Evolutionary conservation across 2,113 vertebrate genomes (phyloP), one percentile per base, ranked within the genome.

Genomic region (Chlorocebus sabaeus): DNA sequence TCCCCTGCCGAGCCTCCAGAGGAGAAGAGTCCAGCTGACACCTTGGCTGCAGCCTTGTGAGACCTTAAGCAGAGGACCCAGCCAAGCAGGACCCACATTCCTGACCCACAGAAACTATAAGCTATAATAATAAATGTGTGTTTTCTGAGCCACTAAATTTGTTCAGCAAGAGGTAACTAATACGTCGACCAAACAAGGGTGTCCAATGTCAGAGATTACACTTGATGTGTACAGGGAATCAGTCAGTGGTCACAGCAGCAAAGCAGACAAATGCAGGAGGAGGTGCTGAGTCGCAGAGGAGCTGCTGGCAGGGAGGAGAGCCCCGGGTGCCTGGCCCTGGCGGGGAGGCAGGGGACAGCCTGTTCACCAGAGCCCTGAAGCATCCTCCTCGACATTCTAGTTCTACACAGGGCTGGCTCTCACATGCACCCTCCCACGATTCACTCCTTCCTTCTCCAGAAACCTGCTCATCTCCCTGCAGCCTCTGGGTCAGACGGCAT

Each of bases 241-340:
- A 17, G 35, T 10, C 23, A 8, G 40, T 0, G 2, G 73, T 16
- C n/a, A 40, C 68, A 64, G 76, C 38, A 32, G 8, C 88, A 22
- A 32, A 45, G 38, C 73, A 40, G 30, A 43, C 3, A 10, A 50
- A 40, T 1, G 0, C 0, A 1, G n/a, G 52, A 32, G n/a, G 32
- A 6, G 45, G 55, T 32, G 35, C 45, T 7, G 40, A 55, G 55
- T 45, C 55, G 30, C 4, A 35, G 61, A 55, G 9, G 50, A 16
- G 40, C 16, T 43, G 75, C 14, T 4, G 30, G 81, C 52, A 67
- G 52, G 35, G 16, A 57, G 8, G 23, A 13, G 27, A 59, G 40
- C 14, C 1, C 50, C 1, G 0, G 80, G 8, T 8, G 40, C 16
- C 18, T 2, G 59, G 38, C 30, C n/a, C 57, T 7, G 16, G 30